phyloP scores from a whole-genome alignment of 2,113 vertebrate species.

The Larimichthys polyactis region DNA sequence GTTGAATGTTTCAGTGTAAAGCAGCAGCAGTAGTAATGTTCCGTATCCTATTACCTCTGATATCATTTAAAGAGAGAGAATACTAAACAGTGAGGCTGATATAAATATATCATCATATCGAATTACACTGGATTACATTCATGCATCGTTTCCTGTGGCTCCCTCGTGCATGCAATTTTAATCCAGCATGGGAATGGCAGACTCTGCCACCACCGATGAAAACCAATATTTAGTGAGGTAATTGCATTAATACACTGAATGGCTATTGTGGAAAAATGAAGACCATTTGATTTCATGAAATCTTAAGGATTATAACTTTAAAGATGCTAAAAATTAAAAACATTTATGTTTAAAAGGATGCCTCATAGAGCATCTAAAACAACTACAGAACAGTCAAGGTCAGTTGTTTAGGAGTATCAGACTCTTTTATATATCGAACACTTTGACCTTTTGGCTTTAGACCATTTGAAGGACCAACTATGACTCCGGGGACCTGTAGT shows the following conservation, averaged over 20 bases:
- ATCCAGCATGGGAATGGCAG: not conserved
- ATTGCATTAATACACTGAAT: not conserved
- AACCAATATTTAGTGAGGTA: not conserved
- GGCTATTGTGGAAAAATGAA: not conserved
- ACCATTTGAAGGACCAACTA: constrained; percentile 57
- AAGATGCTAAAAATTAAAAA: not conserved
- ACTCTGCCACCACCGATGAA: not conserved
- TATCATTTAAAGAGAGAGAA: not conserved
- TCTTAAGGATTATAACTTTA: not conserved
- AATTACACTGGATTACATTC: not conserved
- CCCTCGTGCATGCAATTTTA: not conserved
- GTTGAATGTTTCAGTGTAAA: not conserved
- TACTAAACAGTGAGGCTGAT: not conserved
- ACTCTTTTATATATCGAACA: constrained; percentile 42
- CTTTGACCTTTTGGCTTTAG: constrained; percentile 68
- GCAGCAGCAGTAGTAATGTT: not conserved
- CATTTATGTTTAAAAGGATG: not conserved
- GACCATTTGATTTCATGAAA: not conserved
- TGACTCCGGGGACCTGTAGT: constrained; percentile 63
- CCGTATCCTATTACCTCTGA: not conserved
- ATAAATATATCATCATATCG: not conserved
- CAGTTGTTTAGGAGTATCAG: constrained; percentile 35
- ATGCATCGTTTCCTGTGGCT: not conserved
- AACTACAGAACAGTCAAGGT: constrained; percentile 42
- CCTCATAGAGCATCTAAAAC: not conserved